Evolutionary conservation across 2,888 invertebrate species (phyloP), one percentile per base, ranked within the genome.

Genomic region (Amphipyra tragopoginis): DNA sequence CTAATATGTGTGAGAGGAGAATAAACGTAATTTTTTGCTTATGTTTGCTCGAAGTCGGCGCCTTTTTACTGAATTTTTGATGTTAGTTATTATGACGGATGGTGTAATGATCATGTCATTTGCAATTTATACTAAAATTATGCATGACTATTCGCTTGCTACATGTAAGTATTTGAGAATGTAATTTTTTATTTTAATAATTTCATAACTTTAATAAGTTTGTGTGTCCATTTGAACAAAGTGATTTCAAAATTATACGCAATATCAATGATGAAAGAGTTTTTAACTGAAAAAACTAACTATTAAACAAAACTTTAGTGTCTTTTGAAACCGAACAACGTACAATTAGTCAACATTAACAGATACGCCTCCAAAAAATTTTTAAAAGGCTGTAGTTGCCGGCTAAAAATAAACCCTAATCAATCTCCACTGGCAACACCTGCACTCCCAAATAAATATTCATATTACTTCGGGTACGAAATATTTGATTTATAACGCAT

Each of bases 401-500:
- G 40, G 13, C 15, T 26, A 51, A 44, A 69, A 72, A 60, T 51
- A 72, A 8, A 9, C 14, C 5, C 8, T 1, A 40, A 56, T 63
- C 36, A 44, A 69, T 54, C 14, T 14, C 15, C 40, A 3, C 34
- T 44, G 56, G 33, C 45, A 61, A 62, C 53, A 66, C 50, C 45
- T 53, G 49, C 39, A 66, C 55, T 53, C 36, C 13, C 47, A 26
- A 53, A 73, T 75, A 72, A 77, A 75, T 74, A 71, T 74, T 72
- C 74, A 71, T 78, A 78, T 79, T 62, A 77, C 56, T 29, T 58
- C 65, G 26, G 26, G 51, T 34, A 39, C 26, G 6, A 65, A 82
- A 63, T 62, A 57, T 57, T 75, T 83, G 77, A 84, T 85, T 83
- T 83, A 81, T 81, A 44, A 65, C 51, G 72, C 63, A 76, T 83